Evolutionary conservation across 2,888 invertebrate species (phyloP).

Genomic region (Caenorhabditis wallacei): DNA sequence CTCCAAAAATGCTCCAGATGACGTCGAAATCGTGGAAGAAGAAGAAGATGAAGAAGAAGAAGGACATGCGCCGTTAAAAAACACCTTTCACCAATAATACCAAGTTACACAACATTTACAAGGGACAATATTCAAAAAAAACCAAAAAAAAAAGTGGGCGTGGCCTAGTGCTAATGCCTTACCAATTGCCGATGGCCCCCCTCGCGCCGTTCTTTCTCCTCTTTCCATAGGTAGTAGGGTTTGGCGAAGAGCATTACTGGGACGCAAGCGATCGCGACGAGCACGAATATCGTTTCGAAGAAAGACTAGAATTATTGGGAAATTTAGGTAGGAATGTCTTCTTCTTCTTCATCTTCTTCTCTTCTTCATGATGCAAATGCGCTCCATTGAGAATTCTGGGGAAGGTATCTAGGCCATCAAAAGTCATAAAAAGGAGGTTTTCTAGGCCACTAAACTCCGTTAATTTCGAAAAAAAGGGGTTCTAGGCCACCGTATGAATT

Average conservation of each 20-base stretch:
- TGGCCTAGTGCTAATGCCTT: constrained; percentile 17
- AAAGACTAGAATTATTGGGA: constrained; percentile 77
- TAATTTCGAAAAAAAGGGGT: no score
- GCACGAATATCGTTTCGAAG: constrained; percentile 90
- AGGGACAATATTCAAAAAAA: not conserved
- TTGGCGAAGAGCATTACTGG: constrained; percentile 96
- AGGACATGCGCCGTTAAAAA: not conserved
- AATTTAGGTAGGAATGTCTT: not conserved
- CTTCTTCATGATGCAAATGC: no score
- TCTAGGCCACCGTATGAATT: no score
- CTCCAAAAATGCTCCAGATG: not conserved
- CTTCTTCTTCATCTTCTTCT: not conserved
- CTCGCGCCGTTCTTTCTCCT: constrained; percentile 74
- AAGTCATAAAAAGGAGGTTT: no score
- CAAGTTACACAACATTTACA: not conserved
- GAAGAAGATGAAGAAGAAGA: constrained; percentile 22
- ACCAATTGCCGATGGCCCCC: constrained; percentile 77
- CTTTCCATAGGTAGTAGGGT: constrained; percentile 88
- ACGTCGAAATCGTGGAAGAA: not conserved
- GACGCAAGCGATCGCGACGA: constrained; percentile 91
- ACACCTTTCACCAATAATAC: no score
- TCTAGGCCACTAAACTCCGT: no score
- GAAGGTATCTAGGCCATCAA: no score
- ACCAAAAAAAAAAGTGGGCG: not conserved
- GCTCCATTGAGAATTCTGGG: no score